A percentile compares a stretch with the other conserved stretches of the same genome.
phyloP scores from a whole-genome alignment of 2,888 invertebrate genomes.

The Nasonia oneida region DNA sequence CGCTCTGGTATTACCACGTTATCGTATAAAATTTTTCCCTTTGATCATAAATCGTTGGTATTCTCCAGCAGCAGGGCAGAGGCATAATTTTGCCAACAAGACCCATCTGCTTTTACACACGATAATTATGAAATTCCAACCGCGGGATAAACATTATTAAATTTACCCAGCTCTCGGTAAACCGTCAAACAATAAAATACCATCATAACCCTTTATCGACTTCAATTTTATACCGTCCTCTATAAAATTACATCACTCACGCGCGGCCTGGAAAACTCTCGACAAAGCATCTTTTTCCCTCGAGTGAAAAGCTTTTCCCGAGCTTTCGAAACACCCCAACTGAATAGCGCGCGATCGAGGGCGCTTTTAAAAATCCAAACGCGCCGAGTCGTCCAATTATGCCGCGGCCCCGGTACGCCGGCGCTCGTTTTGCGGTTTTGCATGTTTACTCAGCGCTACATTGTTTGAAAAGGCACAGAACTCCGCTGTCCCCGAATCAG shows the following conservation, averaged over 20 bases:
- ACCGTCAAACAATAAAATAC: too few relatives aligned
- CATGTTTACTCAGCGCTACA: neutral
- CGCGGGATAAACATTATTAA: too few relatives aligned
- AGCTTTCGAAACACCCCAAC: neutral
- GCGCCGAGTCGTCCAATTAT: slow-evolving; percentile 13
- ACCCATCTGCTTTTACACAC: too few relatives aligned
- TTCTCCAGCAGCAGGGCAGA: too few relatives aligned
- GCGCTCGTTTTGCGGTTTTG: slow-evolving; percentile 14
- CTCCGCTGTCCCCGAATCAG: neutral
- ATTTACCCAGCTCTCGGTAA: too few relatives aligned
- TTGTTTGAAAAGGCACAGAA: neutral
- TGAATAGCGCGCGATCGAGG: neutral
- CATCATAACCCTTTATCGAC: too few relatives aligned
- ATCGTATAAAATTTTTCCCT: too few relatives aligned
- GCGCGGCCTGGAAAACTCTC: neutral
- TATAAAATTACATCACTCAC: neutral
- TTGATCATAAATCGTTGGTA: too few relatives aligned
- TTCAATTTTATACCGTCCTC: too few relatives aligned
- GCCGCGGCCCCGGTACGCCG: neutral
- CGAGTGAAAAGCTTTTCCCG: neutral
- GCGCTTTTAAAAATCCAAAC: slow-evolving; percentile 19
- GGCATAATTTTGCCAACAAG: too few relatives aligned
- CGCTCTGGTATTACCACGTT: too few relatives aligned
- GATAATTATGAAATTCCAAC: too few relatives aligned
- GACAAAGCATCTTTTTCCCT: neutral